These are phyloP conservation scores for Phyllotis vaccarum DNA, from an alignment of 2,797 vertebrate genomes.

Conservation along the genomic window DNA sequence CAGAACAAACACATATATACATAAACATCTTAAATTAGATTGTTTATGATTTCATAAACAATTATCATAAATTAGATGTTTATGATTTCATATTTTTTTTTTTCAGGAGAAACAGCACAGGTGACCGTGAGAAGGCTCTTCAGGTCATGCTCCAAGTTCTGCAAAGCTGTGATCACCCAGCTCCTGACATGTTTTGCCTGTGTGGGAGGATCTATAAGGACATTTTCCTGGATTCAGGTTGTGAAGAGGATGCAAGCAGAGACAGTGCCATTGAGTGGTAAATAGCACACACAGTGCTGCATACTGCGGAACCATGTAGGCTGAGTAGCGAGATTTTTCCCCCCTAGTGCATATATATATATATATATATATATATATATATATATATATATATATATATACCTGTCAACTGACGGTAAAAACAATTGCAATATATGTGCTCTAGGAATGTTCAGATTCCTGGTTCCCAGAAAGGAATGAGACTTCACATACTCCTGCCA, in stretches of 20 bases:
- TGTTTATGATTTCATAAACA: no score
- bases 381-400: background rate
- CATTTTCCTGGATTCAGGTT: conserved; percentile 96
- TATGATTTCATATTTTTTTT: conserved; percentile 1
- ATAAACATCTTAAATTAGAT: background rate
- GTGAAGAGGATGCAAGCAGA: conserved; percentile 93
- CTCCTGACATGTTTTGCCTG: conserved; percentile 97
- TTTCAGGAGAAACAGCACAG: conserved; percentile 93
- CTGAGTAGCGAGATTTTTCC: background rate
- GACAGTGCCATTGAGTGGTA: conserved; percentile 95
- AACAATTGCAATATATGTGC: background rate
- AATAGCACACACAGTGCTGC: background rate
- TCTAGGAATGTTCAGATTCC: conserved; percentile 43
- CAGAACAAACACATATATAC: background rate
- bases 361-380: no score
- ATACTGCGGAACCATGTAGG: background rate
- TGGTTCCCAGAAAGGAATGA: conserved; percentile 18
- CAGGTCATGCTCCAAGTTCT: conserved; percentile 95
- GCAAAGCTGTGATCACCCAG: conserved; percentile 93
- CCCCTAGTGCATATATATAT: background rate
- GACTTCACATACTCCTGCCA: background rate
- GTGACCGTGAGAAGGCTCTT: conserved; percentile 95
- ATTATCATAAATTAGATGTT: background rate
- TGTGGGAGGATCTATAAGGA: conserved; percentile 99
- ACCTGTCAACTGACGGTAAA: background rate